Evolutionary conservation across 1,140 invertebrate genomes (phyloP).

Genomic region (Acromyrmex charruanus): DNA sequence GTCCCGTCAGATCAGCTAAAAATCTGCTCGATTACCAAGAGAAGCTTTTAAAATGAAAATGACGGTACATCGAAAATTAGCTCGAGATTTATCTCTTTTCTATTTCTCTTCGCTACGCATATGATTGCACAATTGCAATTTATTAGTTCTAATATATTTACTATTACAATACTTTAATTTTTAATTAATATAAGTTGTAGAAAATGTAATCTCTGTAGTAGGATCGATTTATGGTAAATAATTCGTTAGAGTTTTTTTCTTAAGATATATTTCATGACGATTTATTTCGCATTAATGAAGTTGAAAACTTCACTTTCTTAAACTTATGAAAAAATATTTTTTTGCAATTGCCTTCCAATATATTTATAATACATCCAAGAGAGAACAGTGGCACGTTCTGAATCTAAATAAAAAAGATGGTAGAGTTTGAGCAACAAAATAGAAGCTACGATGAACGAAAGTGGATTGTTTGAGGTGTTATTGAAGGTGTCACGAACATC

Average conservation of each 20-base stretch:
- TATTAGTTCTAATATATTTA: neutral
- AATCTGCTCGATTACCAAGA: neutral
- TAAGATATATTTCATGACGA: neutral
- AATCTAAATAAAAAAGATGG: neutral
- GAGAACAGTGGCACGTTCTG: neutral
- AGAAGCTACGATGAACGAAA: constrained; percentile 61
- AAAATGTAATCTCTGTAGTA: neutral
- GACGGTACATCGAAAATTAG: neutral
- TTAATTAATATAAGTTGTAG: neutral
- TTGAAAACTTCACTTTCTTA: too few relatives aligned
- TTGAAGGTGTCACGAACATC: neutral
- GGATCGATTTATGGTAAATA: neutral
- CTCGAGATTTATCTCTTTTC: neutral
- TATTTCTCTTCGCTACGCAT: neutral
- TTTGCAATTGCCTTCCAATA: neutral
- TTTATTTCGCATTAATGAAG: neutral
- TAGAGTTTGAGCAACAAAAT: constrained; percentile 57
- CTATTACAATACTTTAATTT: neutral
- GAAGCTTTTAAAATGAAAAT: neutral
- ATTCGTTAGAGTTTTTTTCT: neutral
- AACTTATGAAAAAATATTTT: neutral
- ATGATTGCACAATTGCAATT: neutral
- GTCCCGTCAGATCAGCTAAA: neutral
- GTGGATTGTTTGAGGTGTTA: constrained; percentile 36
- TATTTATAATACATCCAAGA: neutral